These are phyloP conservation scores for Psophia crepitans DNA, from an alignment of 2,113 vertebrate species.

Conservation along the genomic window DNA sequence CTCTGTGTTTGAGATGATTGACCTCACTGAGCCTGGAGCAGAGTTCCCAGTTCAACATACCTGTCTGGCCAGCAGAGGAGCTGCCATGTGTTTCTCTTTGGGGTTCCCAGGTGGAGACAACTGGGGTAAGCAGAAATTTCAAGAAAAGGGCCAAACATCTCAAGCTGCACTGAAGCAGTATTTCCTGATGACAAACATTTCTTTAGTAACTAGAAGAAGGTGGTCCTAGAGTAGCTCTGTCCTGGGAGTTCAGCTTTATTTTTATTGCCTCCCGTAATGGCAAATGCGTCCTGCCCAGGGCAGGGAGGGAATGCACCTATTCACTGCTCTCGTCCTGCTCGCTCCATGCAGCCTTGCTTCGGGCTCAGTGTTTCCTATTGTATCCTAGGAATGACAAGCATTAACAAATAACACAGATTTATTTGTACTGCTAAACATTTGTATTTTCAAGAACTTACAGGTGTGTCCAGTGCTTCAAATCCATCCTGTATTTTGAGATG, in stretches of 20 bases:
- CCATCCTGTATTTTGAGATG: background rate
- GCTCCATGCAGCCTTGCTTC: background rate
- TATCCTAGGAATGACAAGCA: background rate
- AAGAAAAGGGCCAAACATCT: background rate
- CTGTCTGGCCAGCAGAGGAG: background rate
- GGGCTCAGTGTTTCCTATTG: background rate
- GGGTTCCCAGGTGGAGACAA: background rate
- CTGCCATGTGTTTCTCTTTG: fast-evolving
- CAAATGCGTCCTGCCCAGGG: fast-evolving
- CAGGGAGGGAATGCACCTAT: background rate
- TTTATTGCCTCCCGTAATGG: background rate
- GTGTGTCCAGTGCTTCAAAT: background rate
- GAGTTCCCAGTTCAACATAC: background rate
- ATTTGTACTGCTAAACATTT: background rate
- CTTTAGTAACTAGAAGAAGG: background rate
- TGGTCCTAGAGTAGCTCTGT: background rate
- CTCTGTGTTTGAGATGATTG: background rate
- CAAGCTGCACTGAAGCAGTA: background rate
- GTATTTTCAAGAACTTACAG: background rate
- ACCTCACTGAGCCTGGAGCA: background rate
- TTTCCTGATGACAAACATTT: background rate
- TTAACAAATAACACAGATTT: background rate
- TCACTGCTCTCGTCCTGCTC: background rate
- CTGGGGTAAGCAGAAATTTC: background rate
- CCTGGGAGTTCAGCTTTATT: background rate